Conservation (phyloP, 64 coral and sea anemone species). For the Actinia tenebrosa region DNA sequence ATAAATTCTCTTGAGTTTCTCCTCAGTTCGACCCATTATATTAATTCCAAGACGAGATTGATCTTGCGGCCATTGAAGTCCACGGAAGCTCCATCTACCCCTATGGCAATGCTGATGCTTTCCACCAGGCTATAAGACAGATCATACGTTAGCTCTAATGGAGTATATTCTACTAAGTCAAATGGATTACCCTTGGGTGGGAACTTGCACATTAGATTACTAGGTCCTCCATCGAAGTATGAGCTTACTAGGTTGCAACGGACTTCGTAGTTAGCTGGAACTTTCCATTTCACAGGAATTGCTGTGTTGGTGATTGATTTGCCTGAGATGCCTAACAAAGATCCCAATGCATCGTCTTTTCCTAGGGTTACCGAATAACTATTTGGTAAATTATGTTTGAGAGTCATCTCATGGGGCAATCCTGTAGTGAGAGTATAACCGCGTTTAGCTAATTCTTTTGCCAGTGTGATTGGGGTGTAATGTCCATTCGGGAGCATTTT, state of each 20-base stretch:
- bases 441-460: neutral
- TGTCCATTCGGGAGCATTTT: no score
- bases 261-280: neutral
- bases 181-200: neutral
- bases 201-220: neutral
- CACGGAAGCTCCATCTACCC: neutral
- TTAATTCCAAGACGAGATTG: neutral
- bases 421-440: neutral
- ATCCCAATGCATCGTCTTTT: no score
- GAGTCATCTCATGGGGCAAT: neutral
- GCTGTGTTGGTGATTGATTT: no score
- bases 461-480: neutral
- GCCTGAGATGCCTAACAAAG: no score
- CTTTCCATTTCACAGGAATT: neutral
- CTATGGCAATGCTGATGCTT: neutral
- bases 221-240: neutral
- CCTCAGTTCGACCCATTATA: neutral
- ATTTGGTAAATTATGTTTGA: no score
- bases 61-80: neutral
- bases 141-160: neutral
- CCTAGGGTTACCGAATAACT: no score
- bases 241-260: neutral
- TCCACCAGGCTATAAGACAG: neutral
- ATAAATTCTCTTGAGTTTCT: neutral
- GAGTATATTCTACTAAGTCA: neutral